These are phyloP conservation scores for Cerceris ruficornis DNA, from an alignment of 2,888 invertebrate species.

Conservation along the genomic window DNA sequence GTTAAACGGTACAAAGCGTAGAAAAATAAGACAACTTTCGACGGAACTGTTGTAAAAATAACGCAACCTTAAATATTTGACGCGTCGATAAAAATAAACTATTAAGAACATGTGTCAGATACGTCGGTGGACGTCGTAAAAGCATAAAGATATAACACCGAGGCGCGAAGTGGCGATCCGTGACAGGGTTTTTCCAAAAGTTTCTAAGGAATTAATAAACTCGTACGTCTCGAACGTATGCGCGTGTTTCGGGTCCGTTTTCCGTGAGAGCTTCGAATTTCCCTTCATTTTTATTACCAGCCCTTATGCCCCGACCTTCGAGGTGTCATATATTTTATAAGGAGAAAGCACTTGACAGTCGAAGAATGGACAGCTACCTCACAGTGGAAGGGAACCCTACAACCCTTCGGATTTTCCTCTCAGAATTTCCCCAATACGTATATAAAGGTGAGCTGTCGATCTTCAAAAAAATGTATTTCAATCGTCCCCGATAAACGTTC, in stretches of 20 bases:
- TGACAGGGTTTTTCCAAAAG: constrained; percentile 10
- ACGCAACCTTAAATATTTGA: too few species aligned
- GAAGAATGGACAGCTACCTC: constrained; percentile 9
- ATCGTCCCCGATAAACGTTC: neutral
- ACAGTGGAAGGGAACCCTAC: constrained; percentile 5
- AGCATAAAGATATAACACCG: too few species aligned
- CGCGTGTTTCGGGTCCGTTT: neutral
- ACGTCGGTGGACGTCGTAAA: too few species aligned
- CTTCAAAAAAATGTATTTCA: neutral
- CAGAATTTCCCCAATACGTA: neutral
- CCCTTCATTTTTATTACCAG: constrained; percentile 28
- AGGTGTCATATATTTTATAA: constrained; percentile 5
- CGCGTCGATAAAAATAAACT: too few species aligned
- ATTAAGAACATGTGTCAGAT: too few species aligned
- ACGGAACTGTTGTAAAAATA: too few species aligned
- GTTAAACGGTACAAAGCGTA: too few species aligned
- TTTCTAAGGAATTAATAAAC: constrained; percentile 15
- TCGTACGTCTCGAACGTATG: neutral
- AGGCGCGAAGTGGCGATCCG: too few species aligned
- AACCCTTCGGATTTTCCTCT: constrained; percentile 6
- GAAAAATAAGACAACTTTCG: too few species aligned
- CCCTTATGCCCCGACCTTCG: neutral
- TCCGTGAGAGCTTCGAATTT: constrained; percentile 10
- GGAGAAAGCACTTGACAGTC: constrained; percentile 7
- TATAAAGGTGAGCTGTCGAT: neutral